phyloP scores from a whole-genome alignment of 2,113 vertebrate genomes.

The Epinephelus lanceolatus region DNA sequence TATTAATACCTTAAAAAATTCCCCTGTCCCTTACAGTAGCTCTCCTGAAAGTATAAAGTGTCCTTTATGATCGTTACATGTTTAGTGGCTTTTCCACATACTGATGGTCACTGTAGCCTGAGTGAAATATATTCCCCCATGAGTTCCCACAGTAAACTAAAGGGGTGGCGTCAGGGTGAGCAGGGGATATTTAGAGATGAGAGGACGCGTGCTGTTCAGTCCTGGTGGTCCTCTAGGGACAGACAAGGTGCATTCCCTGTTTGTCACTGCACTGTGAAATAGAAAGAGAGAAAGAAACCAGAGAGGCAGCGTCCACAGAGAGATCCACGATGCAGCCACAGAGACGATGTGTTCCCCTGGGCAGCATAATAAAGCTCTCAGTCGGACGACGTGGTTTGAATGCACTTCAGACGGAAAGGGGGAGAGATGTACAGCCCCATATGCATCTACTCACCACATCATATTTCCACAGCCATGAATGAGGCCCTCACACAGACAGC shows the following conservation, averaged over 20 bases:
- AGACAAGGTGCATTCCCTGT: slow-evolving; percentile 54
- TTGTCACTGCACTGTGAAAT: slow-evolving; percentile 21
- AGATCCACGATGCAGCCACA: slow-evolving; percentile 58
- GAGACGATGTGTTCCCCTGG: slow-evolving; percentile 70
- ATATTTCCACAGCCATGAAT: slow-evolving; percentile 80
- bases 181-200: slow-evolving; percentile 24
- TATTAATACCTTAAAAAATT: slow-evolving; percentile 39
- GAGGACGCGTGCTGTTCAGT: slow-evolving; percentile 38
- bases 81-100: background rate
- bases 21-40: slow-evolving; percentile 1
- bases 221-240: slow-evolving; percentile 55
- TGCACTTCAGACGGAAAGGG: slow-evolving; percentile 73
- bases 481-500: slow-evolving; percentile 73
- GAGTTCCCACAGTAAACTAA: slow-evolving; percentile 22
- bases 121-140: background rate
- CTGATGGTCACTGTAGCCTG: background rate
- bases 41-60: background rate
- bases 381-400: slow-evolving; percentile 78
- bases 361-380: slow-evolving; percentile 76
- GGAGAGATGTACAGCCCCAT: slow-evolving; percentile 68
- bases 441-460: slow-evolving; percentile 80
- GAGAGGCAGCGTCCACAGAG: slow-evolving; percentile 41
- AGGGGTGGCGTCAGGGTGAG: slow-evolving; percentile 2
- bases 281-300: slow-evolving; percentile 49
- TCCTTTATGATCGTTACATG: background rate